Evolutionary conservation across 2,113 vertebrate genomes (phyloP).

Genomic region (Pipra filicauda): DNA sequence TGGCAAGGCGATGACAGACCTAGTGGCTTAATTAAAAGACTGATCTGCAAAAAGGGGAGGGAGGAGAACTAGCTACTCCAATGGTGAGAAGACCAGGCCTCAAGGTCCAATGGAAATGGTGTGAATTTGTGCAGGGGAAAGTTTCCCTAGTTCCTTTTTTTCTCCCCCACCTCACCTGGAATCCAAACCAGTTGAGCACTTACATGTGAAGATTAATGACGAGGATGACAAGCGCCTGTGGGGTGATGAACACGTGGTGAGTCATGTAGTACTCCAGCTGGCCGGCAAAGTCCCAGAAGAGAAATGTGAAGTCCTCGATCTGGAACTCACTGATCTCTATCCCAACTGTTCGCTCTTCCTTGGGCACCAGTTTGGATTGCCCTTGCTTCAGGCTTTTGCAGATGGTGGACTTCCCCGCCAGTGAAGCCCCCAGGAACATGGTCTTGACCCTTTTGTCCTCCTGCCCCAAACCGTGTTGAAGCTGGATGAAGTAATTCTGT

Average conservation of each 20-base stretch:
- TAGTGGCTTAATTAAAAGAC: neutral
- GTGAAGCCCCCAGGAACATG: conserved; percentile 73
- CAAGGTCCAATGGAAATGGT: neutral
- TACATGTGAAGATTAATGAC: conserved; percentile 71
- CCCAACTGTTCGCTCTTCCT: conserved; percentile 62
- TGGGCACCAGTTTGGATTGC: conserved; percentile 15
- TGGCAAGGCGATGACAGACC: neutral
- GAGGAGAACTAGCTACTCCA: neutral
- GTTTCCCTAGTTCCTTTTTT: neutral
- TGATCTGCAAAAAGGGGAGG: neutral
- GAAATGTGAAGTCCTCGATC: conserved; percentile 58
- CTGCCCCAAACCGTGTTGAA: conserved; percentile 4
- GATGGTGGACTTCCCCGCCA: conserved; percentile 74
- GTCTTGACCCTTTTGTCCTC: conserved; percentile 70
- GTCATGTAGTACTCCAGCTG: conserved; percentile 77
- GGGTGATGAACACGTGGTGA: conserved; percentile 76
- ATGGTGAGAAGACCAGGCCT: neutral
- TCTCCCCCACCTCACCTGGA: neutral
- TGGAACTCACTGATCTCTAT: conserved; percentile 73
- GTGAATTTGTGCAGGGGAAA: neutral
- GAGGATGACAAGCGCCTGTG: conserved; percentile 69
- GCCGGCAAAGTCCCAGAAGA: conserved; percentile 80
- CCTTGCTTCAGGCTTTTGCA: conserved; percentile 65
- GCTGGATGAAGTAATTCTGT: conserved; percentile 65
- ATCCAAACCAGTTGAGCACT: neutral